Conservation (phyloP, 1,140 invertebrate genomes). For the Drosophila serrata region DNA sequence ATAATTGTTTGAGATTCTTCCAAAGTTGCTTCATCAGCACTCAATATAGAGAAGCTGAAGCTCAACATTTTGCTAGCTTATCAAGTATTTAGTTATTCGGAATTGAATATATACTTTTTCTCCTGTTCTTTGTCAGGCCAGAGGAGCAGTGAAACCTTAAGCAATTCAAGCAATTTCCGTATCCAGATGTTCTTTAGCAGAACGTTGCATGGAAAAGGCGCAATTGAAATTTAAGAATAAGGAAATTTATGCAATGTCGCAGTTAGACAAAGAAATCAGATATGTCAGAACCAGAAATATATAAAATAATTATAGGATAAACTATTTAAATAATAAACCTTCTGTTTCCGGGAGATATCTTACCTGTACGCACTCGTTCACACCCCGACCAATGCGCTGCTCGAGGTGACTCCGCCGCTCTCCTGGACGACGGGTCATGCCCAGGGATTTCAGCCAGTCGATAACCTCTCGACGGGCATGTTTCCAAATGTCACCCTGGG, state of each 20-base stretch:
- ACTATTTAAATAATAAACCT: too few relatives aligned
- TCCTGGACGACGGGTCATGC: constrained; percentile 90
- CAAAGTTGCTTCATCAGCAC: not conserved
- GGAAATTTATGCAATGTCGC: constrained; percentile 14
- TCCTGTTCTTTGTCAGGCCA: not conserved
- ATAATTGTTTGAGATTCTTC: not conserved
- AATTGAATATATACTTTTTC: not conserved
- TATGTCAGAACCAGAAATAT: not conserved
- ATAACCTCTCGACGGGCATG: constrained; percentile 92
- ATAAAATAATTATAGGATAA: too few relatives aligned
- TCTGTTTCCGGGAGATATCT: too few relatives aligned
- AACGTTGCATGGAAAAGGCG: not conserved
- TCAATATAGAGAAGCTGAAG: not conserved
- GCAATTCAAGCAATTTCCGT: constrained; percentile 7
- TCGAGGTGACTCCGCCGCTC: constrained; percentile 88
- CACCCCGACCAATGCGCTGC: constrained; percentile 88
- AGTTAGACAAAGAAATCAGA: not conserved
- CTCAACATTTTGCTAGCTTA: not conserved
- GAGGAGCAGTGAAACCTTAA: not conserved
- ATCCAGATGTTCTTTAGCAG: constrained; percentile 3
- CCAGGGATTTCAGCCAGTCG: constrained; percentile 90
- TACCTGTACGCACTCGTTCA: constrained; percentile 88
- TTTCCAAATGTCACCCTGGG: constrained; percentile 93
- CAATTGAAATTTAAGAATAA: not conserved
- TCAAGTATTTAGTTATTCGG: not conserved